Evolutionary conservation across 1,140 invertebrate species (phyloP).

Genomic region (Pseudachorutes palmiensis): DNA sequence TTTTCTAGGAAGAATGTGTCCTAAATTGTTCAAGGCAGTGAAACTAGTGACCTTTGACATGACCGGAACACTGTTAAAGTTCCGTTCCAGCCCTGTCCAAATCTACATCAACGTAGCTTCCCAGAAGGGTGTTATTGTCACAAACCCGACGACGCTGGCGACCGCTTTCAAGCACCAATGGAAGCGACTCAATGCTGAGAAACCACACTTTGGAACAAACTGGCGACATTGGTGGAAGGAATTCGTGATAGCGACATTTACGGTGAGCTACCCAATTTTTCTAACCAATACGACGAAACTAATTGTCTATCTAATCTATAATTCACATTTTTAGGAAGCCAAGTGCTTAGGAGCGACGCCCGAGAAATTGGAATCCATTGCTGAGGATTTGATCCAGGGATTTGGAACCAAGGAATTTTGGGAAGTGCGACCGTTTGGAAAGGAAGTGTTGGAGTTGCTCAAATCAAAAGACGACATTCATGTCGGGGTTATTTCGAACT

Average conservation of each 20-base stretch:
- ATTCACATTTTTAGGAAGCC: slow-evolving; percentile 7
- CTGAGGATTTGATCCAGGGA: slow-evolving; percentile 52
- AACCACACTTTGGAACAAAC: slow-evolving; percentile 71
- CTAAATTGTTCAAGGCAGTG: neutral
- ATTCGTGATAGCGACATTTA: slow-evolving; percentile 58
- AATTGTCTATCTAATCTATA: neutral
- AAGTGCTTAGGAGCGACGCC: slow-evolving; percentile 33
- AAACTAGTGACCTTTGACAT: slow-evolving; percentile 74
- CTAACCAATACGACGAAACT: slow-evolving; percentile 23
- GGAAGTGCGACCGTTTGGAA: slow-evolving; percentile 56
- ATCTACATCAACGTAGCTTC: slow-evolving; percentile 62
- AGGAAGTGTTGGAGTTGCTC: slow-evolving; percentile 55
- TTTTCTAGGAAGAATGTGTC: neutral
- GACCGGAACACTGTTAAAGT: slow-evolving; percentile 70
- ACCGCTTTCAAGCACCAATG: slow-evolving; percentile 56
- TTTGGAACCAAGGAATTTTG: slow-evolving; percentile 63
- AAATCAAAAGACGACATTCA: slow-evolving; percentile 44
- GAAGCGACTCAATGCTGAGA: slow-evolving; percentile 51
- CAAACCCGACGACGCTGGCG: slow-evolving; percentile 47
- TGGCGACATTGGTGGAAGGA: slow-evolving; percentile 74
- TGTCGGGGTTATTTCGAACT: slow-evolving; percentile 79
- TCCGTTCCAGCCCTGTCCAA: slow-evolving; percentile 57
- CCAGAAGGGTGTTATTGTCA: slow-evolving; percentile 56
- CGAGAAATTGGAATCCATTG: slow-evolving; percentile 49
- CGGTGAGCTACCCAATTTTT: slow-evolving; percentile 33